Evolutionary conservation across 1,140 invertebrate genomes (phyloP).

Genomic region (Hesperophylax magnus): DNA sequence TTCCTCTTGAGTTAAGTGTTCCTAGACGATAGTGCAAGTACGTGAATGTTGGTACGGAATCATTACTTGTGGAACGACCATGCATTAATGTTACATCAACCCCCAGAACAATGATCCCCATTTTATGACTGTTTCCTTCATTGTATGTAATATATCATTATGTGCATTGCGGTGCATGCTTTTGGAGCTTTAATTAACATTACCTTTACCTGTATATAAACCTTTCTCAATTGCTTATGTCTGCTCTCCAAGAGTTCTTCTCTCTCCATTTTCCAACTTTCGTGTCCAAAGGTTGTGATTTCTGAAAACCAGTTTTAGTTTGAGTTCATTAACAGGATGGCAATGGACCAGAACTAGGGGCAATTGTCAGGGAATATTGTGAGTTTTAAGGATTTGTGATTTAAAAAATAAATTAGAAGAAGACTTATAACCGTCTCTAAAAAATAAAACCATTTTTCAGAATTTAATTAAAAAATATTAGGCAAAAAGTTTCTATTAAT

Average conservation of each 20-base stretch:
- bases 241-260: background rate
- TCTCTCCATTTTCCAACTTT: background rate
- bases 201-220: constrained; percentile 24
- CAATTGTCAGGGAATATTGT: too few relatives aligned
- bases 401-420: too few relatives aligned
- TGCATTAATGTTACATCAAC: constrained; percentile 30
- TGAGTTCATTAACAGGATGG: too few relatives aligned
- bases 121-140: constrained; percentile 22
- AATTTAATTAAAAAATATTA: too few relatives aligned
- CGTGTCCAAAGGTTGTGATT: background rate
- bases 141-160: constrained; percentile 30
- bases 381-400: too few relatives aligned
- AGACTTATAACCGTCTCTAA: too few relatives aligned
- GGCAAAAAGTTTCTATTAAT: too few relatives aligned
- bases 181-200: constrained; percentile 34
- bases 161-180: constrained; percentile 32
- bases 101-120: constrained; percentile 1
- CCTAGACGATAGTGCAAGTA: constrained; percentile 34
- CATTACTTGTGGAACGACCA: constrained; percentile 10
- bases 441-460: too few relatives aligned
- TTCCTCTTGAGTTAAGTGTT: constrained; percentile 39
- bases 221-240: constrained; percentile 4
- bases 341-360: too few relatives aligned
- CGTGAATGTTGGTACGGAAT: constrained; percentile 16
- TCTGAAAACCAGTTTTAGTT: background rate